Conservation (phyloP, 2,113 vertebrate genomes). For the Saguinus midas region DNA sequence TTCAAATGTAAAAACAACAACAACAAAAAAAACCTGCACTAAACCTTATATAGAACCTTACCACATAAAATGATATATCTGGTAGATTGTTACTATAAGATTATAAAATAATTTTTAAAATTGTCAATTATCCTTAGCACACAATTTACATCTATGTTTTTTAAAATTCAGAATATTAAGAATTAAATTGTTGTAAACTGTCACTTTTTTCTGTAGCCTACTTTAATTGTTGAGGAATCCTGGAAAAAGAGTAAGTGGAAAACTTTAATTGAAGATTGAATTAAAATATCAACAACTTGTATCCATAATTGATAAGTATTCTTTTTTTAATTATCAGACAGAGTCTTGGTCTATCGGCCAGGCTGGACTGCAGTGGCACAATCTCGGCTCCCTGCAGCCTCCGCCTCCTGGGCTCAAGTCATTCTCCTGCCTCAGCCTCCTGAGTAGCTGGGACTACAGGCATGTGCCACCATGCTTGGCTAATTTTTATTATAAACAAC, state of each 20-base stretch:
- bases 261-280: conserved; percentile 33
- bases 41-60: not conserved
- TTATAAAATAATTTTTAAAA: conserved; percentile 8
- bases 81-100: not conserved
- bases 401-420: too few species aligned
- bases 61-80: not conserved
- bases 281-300: conserved; percentile 11
- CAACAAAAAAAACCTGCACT: not conserved
- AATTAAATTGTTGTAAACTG: not conserved
- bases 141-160: conserved; percentile 28
- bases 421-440: too few species aligned
- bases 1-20: not conserved
- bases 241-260: not conserved
- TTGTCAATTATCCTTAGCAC: not conserved
- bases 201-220: not conserved
- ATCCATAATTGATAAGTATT: not conserved
- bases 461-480: too few species aligned
- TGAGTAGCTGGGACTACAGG: too few species aligned
- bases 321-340: too few species aligned
- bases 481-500: too few species aligned
- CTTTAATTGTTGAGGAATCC: not conserved
- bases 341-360: too few species aligned
- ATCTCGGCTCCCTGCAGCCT: too few species aligned
- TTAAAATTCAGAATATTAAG: conserved; percentile 9
- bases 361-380: too few species aligned